Conservation (phyloP, 2,797 vertebrate genomes). For the Melanotaenia nigrans region DNA sequence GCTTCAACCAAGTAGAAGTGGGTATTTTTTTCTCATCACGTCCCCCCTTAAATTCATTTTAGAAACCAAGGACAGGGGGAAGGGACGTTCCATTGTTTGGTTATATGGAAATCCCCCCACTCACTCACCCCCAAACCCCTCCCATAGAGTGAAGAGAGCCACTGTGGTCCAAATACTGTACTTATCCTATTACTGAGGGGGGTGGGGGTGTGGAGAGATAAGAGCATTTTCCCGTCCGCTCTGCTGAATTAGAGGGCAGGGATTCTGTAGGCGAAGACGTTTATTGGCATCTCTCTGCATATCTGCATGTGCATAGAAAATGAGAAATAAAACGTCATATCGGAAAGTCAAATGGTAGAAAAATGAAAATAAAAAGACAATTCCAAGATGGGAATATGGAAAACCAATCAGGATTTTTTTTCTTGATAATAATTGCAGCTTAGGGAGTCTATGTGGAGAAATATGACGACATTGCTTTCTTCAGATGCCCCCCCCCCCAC, state of each 20-base stretch:
- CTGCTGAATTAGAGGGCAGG: conserved; percentile 79
- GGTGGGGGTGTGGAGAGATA: conserved; percentile 74
- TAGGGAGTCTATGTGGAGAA: conserved; percentile 24
- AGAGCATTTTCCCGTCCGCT: conserved; percentile 77
- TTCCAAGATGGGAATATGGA: conserved; percentile 46
- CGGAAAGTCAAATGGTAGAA: conserved; percentile 47
- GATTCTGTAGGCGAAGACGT: conserved; percentile 75
- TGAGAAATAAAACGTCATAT: conserved; percentile 75
- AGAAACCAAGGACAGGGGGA: conserved; percentile 72
- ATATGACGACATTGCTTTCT: conserved; percentile 45
- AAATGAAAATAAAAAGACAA: conserved; percentile 35
- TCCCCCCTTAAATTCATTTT: conserved; percentile 64
- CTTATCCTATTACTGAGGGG: conserved; percentile 85
- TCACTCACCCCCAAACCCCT: conserved; percentile 36
- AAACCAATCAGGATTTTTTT: conserved; percentile 63
- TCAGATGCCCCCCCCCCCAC: conserved; percentile 32
- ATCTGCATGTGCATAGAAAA: conserved; percentile 73
- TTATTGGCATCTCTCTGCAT: conserved; percentile 77
- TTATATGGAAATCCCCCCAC: conserved; percentile 71
- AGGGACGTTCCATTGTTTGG: conserved; percentile 76
- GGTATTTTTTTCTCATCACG: conserved; percentile 6
- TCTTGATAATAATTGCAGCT: conserved; percentile 34
- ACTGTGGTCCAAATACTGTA: conserved; percentile 85
- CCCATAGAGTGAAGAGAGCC: conserved; percentile 71
- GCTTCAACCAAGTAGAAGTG: conserved; percentile 28